Base-by-base conservation (phyloP, 2,888 invertebrate species). In the Caenorhabditis sulstoni region DNA sequence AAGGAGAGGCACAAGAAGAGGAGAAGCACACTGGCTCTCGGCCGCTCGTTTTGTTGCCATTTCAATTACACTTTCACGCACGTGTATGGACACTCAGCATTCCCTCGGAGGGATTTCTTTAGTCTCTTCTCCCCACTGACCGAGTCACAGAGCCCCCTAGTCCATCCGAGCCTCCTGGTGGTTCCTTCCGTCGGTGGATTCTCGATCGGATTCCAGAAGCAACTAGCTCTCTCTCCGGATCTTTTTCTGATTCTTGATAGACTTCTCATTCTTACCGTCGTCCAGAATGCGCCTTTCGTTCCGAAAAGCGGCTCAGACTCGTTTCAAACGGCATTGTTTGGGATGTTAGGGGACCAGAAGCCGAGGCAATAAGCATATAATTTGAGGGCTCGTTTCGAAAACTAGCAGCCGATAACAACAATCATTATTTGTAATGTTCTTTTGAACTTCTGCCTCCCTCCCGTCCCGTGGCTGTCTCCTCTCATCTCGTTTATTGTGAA, bases 1-100 rank as follows among this genome's bases (percentile, higher is more conserved):
- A 37, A 44, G 53, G 12, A 55, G 64, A 52, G 16, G 50, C 57
- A 18, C 35, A 66, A 35, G 53, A 57, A 55, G 67, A 68, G 44
- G 57, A 18, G 66, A 50, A 35, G 52, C 67, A 58, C 49, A 67
- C 57, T 44, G 58, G 50, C 52, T 35, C 52, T 49, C 50, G 23
- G 23, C 29, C 57, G 37, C 47, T 50, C 59, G 59, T 68, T 68
- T 59, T 68, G 68, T 68, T 61, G 68, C 59, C 68, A 68, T 68
- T 68, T 68, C 68, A 68, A 68, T 68, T 68, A 68, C 68, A 68
- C 53, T 68, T 68, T 68, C 59, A 68, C 68, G 59, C 67, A 64
- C 67, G 67, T 68, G 68, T 61, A 68, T 22, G 20, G 52, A 41
- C 23, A 39, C 20, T 22, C n/a, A n/a, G n/a, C n/a, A n/a, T n/a